Evolutionary conservation across 2,113 vertebrate genomes (phyloP), one percentile per base, ranked within the genome.

Genomic region (Strix uralensis): DNA sequence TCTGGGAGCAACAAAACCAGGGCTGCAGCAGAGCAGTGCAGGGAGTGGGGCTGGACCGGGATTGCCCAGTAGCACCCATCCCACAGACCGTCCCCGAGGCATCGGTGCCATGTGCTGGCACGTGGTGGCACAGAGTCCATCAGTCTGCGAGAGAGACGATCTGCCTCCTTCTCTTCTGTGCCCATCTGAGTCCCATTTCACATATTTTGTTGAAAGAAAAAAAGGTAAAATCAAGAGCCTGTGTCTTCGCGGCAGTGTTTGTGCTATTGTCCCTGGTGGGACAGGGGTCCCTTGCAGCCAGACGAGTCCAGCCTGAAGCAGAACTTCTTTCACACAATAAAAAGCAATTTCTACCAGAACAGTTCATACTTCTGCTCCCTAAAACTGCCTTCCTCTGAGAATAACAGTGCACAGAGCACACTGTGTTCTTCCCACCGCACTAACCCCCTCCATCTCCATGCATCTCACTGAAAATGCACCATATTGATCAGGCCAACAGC

Each of bases 31-130:
- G 44, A 22, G 51, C 11, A 1, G 1, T 1, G 18, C 9, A 19
- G 55, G 20, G 42, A 86, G 74, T 0, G 0, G 57, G 63, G n/a
- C 23, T 67, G 67, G 20, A 54, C 16, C 0, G 0, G 52, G 32
- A 7, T 59, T 34, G 16, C 44, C 69, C 52, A 13, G 27, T 23
- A 77, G 49, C 1, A 1, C 27, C n/a, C 57, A 47, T 3, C 6
- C 14, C 70, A 67, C 20, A 78, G 32, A 25, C 25, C 36, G 38
- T 58, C 44, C 47, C 26, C 54, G n/a, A 46, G 16, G 18, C 16
- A 79, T 8, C 44, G 15, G 19, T 11, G 23, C n/a, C 71, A 51
- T 1, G 3, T 32, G 23, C 27, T 58, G 62, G 58, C 40, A n/a
- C 17, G 4, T 2, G 36, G 32, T 52, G 55, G 30, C 21, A 69